These are phyloP conservation scores for Uria aalge DNA, from an alignment of 2,113 vertebrate genomes.

Conservation along the genomic window DNA sequence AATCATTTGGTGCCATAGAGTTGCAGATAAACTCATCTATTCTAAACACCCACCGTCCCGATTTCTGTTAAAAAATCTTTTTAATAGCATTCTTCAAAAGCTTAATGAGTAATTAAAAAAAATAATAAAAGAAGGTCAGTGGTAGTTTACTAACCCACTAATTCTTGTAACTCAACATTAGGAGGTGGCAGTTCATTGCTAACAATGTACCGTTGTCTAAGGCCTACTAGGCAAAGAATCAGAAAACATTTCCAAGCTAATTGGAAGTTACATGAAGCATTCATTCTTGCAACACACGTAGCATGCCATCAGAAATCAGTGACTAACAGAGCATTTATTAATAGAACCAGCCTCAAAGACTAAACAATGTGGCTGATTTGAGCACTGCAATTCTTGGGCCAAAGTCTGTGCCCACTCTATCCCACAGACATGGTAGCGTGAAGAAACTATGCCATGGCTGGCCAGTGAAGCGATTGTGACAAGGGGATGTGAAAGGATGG, in stretches of 20 bases:
- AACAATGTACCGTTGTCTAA: constrained; percentile 44
- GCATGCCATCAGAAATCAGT: background rate
- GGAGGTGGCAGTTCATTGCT: background rate
- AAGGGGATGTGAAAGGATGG: background rate
- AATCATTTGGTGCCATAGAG: background rate
- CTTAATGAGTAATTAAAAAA: background rate
- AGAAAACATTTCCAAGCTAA: constrained; percentile 46
- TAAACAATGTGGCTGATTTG: background rate
- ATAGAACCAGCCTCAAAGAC: background rate
- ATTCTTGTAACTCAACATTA: background rate
- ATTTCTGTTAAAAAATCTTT: background rate
- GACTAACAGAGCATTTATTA: background rate
- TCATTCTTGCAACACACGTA: background rate
- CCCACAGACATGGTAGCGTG: background rate
- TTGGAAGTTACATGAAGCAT: background rate
- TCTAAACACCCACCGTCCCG: background rate
- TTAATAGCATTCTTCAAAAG: background rate
- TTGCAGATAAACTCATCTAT: background rate
- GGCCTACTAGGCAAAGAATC: constrained; percentile 25
- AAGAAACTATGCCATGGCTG: background rate
- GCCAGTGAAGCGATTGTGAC: background rate
- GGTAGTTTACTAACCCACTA: constrained; percentile 23
- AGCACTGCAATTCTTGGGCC: background rate
- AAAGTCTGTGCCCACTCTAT: background rate
- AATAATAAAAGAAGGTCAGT: background rate